Base-by-base conservation (phyloP, 92 coral and sea anemone species). In the Palythoa grandiflora region DNA sequence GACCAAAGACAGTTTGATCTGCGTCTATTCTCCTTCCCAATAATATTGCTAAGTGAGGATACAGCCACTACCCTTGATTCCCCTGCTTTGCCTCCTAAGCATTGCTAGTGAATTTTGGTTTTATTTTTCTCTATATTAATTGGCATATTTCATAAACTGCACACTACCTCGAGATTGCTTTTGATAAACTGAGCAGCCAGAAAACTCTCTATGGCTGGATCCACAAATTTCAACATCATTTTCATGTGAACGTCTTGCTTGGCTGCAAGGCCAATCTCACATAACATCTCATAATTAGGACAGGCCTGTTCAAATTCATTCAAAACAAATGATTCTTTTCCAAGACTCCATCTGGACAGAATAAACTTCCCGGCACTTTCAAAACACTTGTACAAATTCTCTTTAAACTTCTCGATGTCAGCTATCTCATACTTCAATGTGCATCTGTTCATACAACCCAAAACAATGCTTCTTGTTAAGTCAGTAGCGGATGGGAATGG, bases 231-330 rank as follows among this genome's bases (percentile, higher is more conserved):
- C 59, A 79, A 2, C 72, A 39, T 61, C 73, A 79, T 61, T 39
- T 39, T 39, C 84, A 79, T 79, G 1, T 79, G 53, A 61, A 79
- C n/a, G n/a, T 79, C 84, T n/a, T 79, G 84, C 40, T 61, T 79
- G 54, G 50, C 5, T 19, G 84, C 54, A 3, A 79, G 84, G 52
- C 84, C 84, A 61, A 79, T 38, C 17, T 79, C 57, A 47, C 72
- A 79, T 57, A 79, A 59, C 72, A 2, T 79, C n/a, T 39, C 73
- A 40, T 79, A 79, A 19, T 61, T 44, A 1, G 84, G 84, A 61
- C 84, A 79, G 36, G 19, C 53, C 36, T 17, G 73, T 61, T 40
- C 38, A 38, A 79, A 38, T 61, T 60, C 73, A 59, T 38, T 39
- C 84, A 79, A 11, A 9, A 16, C n/a, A 61, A 79, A 79, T 0